Evolutionary conservation across 1,140 invertebrate genomes (phyloP), one percentile per base, ranked within the genome.

Genomic region (Zaprionus ghesquierei): DNA sequence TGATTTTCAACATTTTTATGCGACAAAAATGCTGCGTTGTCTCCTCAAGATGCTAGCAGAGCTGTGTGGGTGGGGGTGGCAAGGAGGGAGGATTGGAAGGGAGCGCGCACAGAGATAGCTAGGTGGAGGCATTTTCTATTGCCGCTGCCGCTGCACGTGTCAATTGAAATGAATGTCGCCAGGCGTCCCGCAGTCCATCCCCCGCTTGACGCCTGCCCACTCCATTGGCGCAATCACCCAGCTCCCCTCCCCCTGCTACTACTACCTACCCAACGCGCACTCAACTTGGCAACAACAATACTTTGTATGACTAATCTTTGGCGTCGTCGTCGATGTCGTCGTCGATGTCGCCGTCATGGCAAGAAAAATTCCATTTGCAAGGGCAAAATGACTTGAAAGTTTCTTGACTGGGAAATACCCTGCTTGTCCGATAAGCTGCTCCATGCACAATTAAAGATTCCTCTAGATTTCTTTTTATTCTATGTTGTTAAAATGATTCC

Each of bases 81-180:
- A 18, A 44, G 51, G 15, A 15, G 20, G 54, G 44, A 29, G 38
- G 3, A 25, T 35, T 33, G 35, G n/a, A 3, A 15, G 22, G 29
- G 12, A 9, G 23, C 6, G 23, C 9, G 9, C 5, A 3, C 9
- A 10, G 13, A 41, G 49, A 55, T 54, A 44, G 25, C n/a, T 59
- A 35, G 23, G 10, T 49, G 60, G 56, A 55, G 74, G 59, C 55
- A 69, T 63, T 55, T 75, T 65, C 56, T 44, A 41, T 6, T 41
- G 13, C 35, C 35, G 5, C n/a, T 15, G 13, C 33, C 4, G 13
- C 41, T 74, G 75, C 75, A 77, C 75, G 75, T 77, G 75, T 77
- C 75, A 77, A 77, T 86, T 86, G 81, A 86, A 86, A 86, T 86
- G 81, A 86, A 82, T 87, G 81, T 86, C 82, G 82, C 81, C 84